These are phyloP conservation scores for Gadopsis marmoratus DNA, from an alignment of 2,797 vertebrate species.

Conservation along the genomic window DNA sequence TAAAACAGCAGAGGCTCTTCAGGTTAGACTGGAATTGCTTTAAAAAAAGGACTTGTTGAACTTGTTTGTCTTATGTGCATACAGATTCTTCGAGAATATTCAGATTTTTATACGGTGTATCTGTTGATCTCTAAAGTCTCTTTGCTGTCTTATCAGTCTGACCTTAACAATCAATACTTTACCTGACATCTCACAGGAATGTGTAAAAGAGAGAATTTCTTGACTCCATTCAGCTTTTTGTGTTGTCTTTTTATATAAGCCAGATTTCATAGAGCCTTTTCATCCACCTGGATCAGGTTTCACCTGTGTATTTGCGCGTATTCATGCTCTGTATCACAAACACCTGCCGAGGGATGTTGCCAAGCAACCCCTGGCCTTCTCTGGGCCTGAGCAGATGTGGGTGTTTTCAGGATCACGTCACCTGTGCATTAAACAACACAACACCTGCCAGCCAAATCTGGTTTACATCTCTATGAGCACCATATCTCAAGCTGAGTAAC, in stretches of 20 bases:
- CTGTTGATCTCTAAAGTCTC: neutral
- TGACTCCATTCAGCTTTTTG: neutral
- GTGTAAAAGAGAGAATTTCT: neutral
- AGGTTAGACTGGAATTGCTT: neutral
- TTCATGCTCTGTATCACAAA: slow-evolving; percentile 54
- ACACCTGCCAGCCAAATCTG: neutral
- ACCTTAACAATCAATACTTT: slow-evolving; percentile 12
- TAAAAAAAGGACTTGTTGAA: neutral
- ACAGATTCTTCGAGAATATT: neutral
- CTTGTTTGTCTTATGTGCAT: neutral
- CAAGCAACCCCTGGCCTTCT: slow-evolving; percentile 69
- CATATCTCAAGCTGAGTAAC: neutral
- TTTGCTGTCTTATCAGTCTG: slow-evolving; percentile 2
- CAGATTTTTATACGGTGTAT: neutral
- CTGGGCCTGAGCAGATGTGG: slow-evolving; percentile 52
- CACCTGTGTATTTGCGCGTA: slow-evolving; percentile 22
- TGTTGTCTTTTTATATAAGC: neutral
- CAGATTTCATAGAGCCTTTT: neutral
- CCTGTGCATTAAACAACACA: slow-evolving; percentile 31
- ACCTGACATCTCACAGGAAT: slow-evolving; percentile 18
- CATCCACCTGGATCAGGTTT: slow-evolving; percentile 35
- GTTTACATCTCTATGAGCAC: neutral
- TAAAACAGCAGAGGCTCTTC: neutral
- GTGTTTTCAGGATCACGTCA: slow-evolving; percentile 50
- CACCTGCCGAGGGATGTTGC: slow-evolving; percentile 66